These are phyloP conservation scores for Platycheirus rosarum DNA, from an alignment of 2,888 invertebrate genomes.

Conservation along the genomic window DNA sequence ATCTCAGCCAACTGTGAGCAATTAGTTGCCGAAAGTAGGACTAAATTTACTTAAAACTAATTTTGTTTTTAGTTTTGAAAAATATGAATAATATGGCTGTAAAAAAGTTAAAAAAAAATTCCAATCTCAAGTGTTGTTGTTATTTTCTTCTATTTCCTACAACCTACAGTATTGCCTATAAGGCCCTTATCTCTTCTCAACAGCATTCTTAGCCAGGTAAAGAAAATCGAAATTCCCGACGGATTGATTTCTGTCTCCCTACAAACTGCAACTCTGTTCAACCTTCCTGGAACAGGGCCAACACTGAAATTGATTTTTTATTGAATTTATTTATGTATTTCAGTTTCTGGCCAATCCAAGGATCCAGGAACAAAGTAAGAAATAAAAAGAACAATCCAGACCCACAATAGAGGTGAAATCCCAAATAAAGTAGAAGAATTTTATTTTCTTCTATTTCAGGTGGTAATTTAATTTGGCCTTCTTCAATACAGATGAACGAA, in stretches of 20 bases:
- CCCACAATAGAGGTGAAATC: background rate
- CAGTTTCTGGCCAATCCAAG: background rate
- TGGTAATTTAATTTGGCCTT: background rate
- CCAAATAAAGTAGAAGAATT: background rate
- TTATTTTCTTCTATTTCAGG: background rate
- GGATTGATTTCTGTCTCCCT: constrained; percentile 19
- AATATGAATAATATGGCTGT: too few species aligned
- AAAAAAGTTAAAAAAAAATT: too few species aligned
- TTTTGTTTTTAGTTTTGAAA: too few species aligned
- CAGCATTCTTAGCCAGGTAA: background rate
- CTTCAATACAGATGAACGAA: background rate
- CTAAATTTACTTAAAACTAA: too few species aligned
- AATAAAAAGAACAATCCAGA: background rate
- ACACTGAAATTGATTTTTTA: constrained; percentile 25
- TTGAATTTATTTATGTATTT: constrained; percentile 11
- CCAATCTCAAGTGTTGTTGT: too few species aligned
- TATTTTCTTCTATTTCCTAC: constrained; percentile 6
- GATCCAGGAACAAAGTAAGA: constrained; percentile 6
- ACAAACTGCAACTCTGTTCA: too few species aligned
- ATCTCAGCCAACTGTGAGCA: too few species aligned
- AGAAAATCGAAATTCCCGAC: constrained; percentile 15
- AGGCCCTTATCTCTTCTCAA: background rate
- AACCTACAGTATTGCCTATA: constrained; percentile 6
- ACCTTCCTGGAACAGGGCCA: too few species aligned
- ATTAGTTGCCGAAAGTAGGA: too few species aligned